These are phyloP conservation scores for Aphelenchoides fujianensis DNA, from an alignment of 1,140 invertebrate genomes.

Conservation along the genomic window DNA sequence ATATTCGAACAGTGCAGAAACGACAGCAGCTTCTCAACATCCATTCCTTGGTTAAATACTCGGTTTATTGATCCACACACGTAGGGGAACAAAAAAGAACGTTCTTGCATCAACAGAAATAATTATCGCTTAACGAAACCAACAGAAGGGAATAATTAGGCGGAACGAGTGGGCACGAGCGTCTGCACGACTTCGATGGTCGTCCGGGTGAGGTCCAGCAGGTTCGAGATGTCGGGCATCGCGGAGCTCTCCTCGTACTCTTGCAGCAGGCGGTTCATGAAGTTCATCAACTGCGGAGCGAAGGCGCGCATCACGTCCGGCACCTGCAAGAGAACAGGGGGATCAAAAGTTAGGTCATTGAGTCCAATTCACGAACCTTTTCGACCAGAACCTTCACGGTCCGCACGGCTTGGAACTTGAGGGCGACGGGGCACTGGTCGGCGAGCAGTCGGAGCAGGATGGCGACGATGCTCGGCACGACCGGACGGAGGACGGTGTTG, in stretches of 20 bases:
- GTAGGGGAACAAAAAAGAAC: no score
- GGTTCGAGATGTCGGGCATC: not conserved
- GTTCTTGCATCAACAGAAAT: no score
- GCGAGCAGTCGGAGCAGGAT: slow-evolving; percentile 16
- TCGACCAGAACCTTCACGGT: slow-evolving; percentile 9
- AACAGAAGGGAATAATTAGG: not conserved
- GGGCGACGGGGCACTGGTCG: slow-evolving; percentile 11
- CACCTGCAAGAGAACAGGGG: not conserved
- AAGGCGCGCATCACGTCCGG: not conserved
- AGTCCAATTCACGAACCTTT: not conserved
- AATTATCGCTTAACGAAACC: no score
- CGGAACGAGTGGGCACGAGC: not conserved
- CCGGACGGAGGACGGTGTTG: not conserved
- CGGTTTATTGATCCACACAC: no score
- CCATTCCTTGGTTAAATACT: no score
- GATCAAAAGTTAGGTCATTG: not conserved
- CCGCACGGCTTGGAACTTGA: slow-evolving; percentile 2
- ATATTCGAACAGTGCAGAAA: no score
- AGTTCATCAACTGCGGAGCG: slow-evolving; percentile 3
- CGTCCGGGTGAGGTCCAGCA: not conserved
- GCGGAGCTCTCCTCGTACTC: slow-evolving; percentile 4
- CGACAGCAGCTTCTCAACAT: no score
- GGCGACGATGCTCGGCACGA: not conserved
- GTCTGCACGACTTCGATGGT: not conserved
- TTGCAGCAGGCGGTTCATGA: slow-evolving; percentile 13